Evolutionary conservation across 1,140 invertebrate species (phyloP), one percentile per base, ranked within the genome.

Genomic region (Temnothorax nylanderi): DNA sequence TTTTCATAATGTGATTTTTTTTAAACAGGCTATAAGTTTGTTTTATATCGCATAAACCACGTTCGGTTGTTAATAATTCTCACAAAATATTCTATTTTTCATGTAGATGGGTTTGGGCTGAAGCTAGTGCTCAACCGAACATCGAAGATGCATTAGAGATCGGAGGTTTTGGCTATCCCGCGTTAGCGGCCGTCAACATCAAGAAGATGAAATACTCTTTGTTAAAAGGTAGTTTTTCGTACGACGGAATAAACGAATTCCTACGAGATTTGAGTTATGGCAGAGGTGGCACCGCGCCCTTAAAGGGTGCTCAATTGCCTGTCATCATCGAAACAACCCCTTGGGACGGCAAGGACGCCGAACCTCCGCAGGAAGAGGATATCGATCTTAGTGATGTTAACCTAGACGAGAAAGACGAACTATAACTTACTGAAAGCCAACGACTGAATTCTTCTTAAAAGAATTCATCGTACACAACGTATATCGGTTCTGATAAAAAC

Each of bases 301-400:
- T 99, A 1, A 97, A 97, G 93, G 98, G 98, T 21, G 97, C 97
- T 4, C 96, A 97, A 91, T 96, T 99, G 92, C 99, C 99, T 16
- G 96, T 97, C 88, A 97, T 99, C 51, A 91, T 95, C 3, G 95
- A 95, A 34, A 96, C 96, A 3, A 97, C 98, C 69, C 95, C 98
- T 0, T 99, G 99, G 99, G 99, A 99, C 93, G 99, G 99, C 51
- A 99, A 99, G 95, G 99, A 99, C 94, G 99, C 98, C 13, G 97
- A 98, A 94, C 95, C 98, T 86, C 98, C 98, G 37, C 96, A 96
- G 56, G 98, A 98, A 95, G 99, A 99, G 91, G 98, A 99, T 87
- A 98, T 99, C 88, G 98, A 99, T 96, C 96, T 99, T 54, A 98
- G 98, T 64, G 98, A 99, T 95, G 96, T 99, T 58, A 97, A 98